Evolutionary conservation across 2,888 invertebrate species (phyloP).

Genomic region (Melieria crassipennis): DNA sequence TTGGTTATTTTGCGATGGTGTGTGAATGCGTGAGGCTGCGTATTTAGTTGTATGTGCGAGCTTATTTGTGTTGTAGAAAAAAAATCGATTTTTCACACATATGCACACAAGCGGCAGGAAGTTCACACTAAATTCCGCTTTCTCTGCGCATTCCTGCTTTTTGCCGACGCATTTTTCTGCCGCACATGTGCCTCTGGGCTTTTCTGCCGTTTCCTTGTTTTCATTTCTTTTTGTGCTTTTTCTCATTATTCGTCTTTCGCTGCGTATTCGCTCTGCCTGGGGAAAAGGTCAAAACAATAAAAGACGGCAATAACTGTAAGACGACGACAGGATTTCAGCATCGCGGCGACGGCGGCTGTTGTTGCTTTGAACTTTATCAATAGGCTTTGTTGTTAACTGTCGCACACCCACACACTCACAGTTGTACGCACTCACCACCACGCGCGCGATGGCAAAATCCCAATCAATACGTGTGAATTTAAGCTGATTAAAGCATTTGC

Average conservation of each 20-base stretch:
- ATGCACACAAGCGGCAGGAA: background rate
- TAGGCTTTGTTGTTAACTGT: conserved; percentile 19
- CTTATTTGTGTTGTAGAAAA: too few relatives aligned
- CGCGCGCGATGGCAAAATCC: conserved; percentile 27
- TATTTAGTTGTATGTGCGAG: too few relatives aligned
- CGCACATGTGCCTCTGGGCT: background rate
- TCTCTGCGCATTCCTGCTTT: conserved; percentile 1
- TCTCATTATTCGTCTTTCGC: background rate
- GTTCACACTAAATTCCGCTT: background rate
- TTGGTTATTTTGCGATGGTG: too few relatives aligned
- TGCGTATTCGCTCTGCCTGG: background rate
- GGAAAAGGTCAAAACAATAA: conserved; percentile 28
- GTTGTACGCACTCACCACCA: background rate
- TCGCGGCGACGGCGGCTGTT: background rate
- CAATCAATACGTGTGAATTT: conserved; percentile 61
- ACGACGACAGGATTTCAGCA: too few relatives aligned
- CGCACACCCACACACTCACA: conserved; percentile 5
- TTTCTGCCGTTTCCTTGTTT: conserved; percentile 1
- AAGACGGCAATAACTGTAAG: background rate
- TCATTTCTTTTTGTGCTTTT: background rate
- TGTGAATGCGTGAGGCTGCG: too few relatives aligned
- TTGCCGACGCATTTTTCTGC: background rate
- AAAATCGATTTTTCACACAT: conserved; percentile 17
- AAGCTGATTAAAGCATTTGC: conserved; percentile 59
- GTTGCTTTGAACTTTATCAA: conserved; percentile 23